Evolutionary conservation across 2,888 invertebrate genomes (phyloP).

Genomic region (Chelonus formosanus): DNA sequence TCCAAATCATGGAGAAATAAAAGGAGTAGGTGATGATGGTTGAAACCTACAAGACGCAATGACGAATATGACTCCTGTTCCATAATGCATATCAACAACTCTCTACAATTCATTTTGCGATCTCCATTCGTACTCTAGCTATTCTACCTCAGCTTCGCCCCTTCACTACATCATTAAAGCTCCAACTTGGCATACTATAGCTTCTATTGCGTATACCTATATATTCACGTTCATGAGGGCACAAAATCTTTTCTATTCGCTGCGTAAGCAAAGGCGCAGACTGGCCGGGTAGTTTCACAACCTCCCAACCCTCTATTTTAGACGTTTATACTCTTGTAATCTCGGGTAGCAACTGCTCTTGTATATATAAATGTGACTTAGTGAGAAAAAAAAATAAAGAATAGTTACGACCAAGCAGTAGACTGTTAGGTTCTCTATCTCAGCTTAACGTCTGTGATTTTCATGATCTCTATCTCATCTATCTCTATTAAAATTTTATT

Average conservation of each 20-base stretch:
- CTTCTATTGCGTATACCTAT: conserved; percentile 1
- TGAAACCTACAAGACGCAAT: conserved; percentile 24
- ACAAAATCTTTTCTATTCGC: conserved; percentile 19
- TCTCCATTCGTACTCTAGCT: conserved; percentile 20
- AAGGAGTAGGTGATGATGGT: conserved; percentile 2
- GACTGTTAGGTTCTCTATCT: too few relatives aligned
- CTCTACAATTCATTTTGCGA: conserved; percentile 25
- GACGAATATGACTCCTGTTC: conserved; percentile 28
- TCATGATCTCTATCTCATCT: too few relatives aligned
- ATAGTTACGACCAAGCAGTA: not conserved
- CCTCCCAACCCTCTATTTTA: conserved; percentile 39
- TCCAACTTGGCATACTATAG: conserved; percentile 34
- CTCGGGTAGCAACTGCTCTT: conserved; percentile 36
- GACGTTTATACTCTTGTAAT: conserved; percentile 24
- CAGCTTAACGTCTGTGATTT: too few relatives aligned
- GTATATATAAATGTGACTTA: conserved; percentile 14
- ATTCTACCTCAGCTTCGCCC: conserved; percentile 27
- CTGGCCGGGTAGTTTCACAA: conserved; percentile 27
- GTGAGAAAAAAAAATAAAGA: not conserved
- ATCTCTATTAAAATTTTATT: too few relatives aligned
- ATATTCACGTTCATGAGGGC: not conserved
- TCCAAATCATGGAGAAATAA: not conserved
- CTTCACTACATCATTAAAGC: conserved; percentile 46
- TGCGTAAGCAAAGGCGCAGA: conserved; percentile 32
- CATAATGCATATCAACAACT: conserved; percentile 37